Evolutionary conservation across 1,140 invertebrate genomes (phyloP), one percentile per base, ranked within the genome.

Genomic region (Pogonomyrmex barbatus): DNA sequence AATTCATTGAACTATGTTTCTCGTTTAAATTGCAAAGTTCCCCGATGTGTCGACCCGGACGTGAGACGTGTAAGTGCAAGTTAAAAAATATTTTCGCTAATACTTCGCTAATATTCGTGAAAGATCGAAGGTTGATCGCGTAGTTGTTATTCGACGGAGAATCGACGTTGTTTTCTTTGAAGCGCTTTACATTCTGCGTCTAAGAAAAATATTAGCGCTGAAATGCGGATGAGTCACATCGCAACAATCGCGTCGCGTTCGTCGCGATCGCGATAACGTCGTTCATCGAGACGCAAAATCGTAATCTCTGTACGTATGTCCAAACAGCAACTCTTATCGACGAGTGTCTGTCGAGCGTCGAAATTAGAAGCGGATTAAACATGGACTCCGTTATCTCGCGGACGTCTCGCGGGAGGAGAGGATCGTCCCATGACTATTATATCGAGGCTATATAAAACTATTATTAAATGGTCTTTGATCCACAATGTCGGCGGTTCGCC

Each of bases 241-340:
- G 30, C 6, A 12, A 73, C 24, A 83, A 73, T 73, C 54, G 65
- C 54, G 24, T 54, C 67, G 52, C 52, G 24, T n/a, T n/a, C 36
- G n/a, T n/a, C n/a, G n/a, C n/a, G 14, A 78, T 52, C 36, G 30
- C 52, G 67, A 82, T 82, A 60, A 47, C 39, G 24, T 47, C 17
- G 17, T 39, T 58, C 60, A 36, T 36, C 39, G 36, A 82, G 42
- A 73, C 36, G 50, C 42, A 81, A 81, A 68, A 81, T 67, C 60
- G 65, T 30, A 52, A 71, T 10, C 17, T 58, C 39, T 17, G 24
- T 60, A 82, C 17, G 14, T 60, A 36, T 36, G 24, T 24, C 24
- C 24, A 70, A 70, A 56, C 4, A 56, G 42, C 36, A 42, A 14
- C 17, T 82, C n/a, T 47, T 82, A 42, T 82, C 65, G n/a, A 45